phyloP scores from a whole-genome alignment of 2,113 vertebrate genomes.

The Cairina moschata region DNA sequence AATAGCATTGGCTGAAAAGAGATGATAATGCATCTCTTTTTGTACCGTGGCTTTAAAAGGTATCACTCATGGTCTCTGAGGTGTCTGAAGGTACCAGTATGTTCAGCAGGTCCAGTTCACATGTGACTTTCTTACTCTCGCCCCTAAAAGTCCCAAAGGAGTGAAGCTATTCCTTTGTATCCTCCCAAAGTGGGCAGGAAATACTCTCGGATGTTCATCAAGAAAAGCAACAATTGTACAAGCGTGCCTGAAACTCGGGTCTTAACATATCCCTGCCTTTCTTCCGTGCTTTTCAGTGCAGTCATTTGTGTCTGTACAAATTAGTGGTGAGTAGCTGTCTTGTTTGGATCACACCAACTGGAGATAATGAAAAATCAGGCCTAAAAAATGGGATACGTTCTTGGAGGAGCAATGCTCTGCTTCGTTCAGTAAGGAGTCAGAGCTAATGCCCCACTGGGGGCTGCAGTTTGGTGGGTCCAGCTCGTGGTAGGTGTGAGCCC shows the following conservation, averaged over 20 bases:
- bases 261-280: neutral
- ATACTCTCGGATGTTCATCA: neutral
- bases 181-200: neutral
- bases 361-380: neutral
- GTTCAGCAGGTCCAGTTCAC: neutral
- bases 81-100: neutral
- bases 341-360: neutral
- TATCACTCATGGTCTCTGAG: accelerated
- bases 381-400: neutral
- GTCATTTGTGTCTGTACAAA: neutral
- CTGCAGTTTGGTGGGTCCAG: neutral
- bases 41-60: neutral
- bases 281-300: neutral
- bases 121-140: neutral
- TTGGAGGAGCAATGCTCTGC: neutral
- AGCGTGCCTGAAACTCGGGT: neutral
- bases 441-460: neutral
- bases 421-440: neutral
- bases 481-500: neutral
- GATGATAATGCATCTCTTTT: neutral
- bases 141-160: neutral
- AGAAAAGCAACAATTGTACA: neutral
- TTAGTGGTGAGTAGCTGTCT: neutral
- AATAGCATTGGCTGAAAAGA: neutral
- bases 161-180: neutral